Evolutionary conservation across 2,797 vertebrate genomes (phyloP), one percentile per base, ranked within the genome.

Genomic region (Pitangus sulphuratus): DNA sequence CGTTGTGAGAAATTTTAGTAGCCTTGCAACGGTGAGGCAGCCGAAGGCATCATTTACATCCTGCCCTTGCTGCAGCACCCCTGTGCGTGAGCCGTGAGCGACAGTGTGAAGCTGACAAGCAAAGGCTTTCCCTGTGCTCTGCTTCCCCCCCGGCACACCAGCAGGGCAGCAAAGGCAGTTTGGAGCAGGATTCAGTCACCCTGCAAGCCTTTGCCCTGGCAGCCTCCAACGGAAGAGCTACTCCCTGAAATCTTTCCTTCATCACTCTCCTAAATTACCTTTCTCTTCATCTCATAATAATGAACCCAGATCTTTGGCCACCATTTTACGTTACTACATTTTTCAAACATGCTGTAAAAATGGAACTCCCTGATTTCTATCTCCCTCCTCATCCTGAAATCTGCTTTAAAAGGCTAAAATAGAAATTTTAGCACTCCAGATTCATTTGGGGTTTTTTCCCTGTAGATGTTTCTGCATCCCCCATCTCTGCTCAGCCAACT

Each of bases 181-280:
- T 50, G 75, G 77, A 90, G 77, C 58, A 26, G 54, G 25, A 71
- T 19, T 39, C 8, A 0, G 14, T 31, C 2, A 1, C 65, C 39
- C 61, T 9, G 53, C 35, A 39, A 92, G 40, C 54, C 33, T 76
- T 56, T 1, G 6, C 37, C 35, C 75, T 85, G 84, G 86, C 72
- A 91, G 80, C 47, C 39, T 75, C 39, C 12, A 4, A 70, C 0
- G 1, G 60, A 87, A 89, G 72, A 94, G 62, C 58, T 80, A 60
- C 58, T 58, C 77, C 25, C 62, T 84, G 74, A 94, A 94, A 90
- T 39, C 74, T 60, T 70, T 60, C 58, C 70, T 90, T 94, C 86
- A 50, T 3, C 11, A 3, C 48, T 51, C 50, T 76, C 84, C 44
- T 91, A 47, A 84, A 83, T 66, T 64, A 31, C 35, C 56, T 53